phyloP scores from a whole-genome alignment of 1,140 invertebrate species.

The Leptoteleia sp. region DNA sequence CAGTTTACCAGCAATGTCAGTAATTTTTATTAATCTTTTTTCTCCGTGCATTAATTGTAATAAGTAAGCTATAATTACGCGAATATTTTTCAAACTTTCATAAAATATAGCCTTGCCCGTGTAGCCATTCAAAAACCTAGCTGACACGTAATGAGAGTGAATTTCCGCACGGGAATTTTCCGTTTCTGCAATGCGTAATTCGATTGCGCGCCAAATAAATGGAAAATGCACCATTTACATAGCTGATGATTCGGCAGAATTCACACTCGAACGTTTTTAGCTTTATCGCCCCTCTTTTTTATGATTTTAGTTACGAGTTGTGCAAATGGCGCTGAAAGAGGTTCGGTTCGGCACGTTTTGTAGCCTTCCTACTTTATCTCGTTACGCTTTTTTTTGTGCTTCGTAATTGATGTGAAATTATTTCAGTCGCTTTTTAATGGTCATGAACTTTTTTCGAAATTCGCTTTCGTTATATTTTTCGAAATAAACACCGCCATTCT shows the following conservation, averaged over 20 bases:
- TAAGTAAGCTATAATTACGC: too few relatives aligned
- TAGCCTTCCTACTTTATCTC: conserved; percentile 6
- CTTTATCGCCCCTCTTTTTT: conserved; percentile 8
- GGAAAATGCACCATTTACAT: conserved; percentile 24
- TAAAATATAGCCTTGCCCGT: too few relatives aligned
- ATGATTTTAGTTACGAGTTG: conserved; percentile 10
- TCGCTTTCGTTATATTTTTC: too few relatives aligned
- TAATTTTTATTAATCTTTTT: too few relatives aligned
- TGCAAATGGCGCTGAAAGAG: conserved; percentile 8
- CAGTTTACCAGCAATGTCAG: too few relatives aligned
- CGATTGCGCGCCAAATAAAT: conserved; percentile 25
- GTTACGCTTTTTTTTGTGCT: conserved; percentile 4
- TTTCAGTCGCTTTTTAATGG: neutral
- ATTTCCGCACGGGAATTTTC: conserved; percentile 6
- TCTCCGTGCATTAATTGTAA: too few relatives aligned
- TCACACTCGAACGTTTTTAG: conserved; percentile 12
- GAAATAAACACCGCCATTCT: too few relatives aligned
- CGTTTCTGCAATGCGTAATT: conserved; percentile 26
- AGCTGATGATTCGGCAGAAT: conserved; percentile 29
- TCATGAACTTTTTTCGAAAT: neutral
- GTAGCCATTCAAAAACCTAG: too few relatives aligned
- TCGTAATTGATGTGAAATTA: conserved; percentile 6
- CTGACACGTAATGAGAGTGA: conserved; percentile 6
- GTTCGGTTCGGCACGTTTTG: conserved; percentile 3
- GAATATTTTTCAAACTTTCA: too few relatives aligned